Base-by-base conservation (phyloP, 1,140 invertebrate species). In the Berghia stephanieae region DNA sequence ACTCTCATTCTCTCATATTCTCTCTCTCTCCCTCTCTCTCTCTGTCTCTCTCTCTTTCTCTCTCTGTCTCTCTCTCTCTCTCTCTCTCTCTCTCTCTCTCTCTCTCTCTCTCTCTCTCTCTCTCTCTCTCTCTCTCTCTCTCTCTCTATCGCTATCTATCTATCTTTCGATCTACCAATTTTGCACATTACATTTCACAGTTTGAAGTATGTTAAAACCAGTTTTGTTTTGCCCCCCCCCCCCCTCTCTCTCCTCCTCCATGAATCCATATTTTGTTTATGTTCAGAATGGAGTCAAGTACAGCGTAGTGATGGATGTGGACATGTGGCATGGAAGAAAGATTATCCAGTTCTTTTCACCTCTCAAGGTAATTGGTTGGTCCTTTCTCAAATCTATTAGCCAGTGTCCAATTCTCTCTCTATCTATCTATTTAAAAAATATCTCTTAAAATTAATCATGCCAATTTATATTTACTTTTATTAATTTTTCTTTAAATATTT, bases 291-390 rank as follows among this genome's bases (percentile, higher is more conserved):
- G 91, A 16, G 93, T 92, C 13, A 90, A 92, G 57, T 94, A 94
- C 89, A 92, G 94, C 85, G 87, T 94, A 34, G 90, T 94, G 2
- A 90, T 94, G 31, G 92, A 93, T 82, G 91, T 93, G 13, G 91
- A 91, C 8, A 92, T 92, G 2, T 90, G 92, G 79, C 90, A 91
- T 82, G 92, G 92, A 63, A 91, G 92, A 63, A 92, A 92, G 82
- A 92, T 90, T 55, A 92, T 95, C 34, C 92, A 91, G 3, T 91
- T 95, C 10, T 88, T 93, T 81, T 95, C 94, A 34, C 94, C 94
- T 1, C 86, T 95, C 31, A 93, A 94, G 92, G 94, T 95, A 89
- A 88, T 21, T 8, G 8, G 13, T 63, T 63, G 57, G 44, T 46
- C 38, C 24, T 24, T 21, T 73, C 0, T 55, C 18, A 24, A 18